Evolutionary conservation across 2,113 vertebrate genomes (phyloP).

Genomic region (Pluvianellus socialis): DNA sequence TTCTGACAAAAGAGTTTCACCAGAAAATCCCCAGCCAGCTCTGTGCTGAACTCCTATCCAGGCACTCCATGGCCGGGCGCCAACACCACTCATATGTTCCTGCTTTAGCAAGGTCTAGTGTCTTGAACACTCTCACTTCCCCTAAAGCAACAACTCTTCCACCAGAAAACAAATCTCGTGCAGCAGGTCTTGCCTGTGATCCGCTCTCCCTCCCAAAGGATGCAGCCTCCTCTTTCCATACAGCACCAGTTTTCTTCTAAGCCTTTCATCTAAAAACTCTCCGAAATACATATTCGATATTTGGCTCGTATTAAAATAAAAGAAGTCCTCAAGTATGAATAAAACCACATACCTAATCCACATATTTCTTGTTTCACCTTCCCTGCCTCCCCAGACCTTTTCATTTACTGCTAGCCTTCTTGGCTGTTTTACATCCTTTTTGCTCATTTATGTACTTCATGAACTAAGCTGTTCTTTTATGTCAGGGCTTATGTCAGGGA

Average conservation of each 20-base stretch:
- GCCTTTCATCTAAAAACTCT: not conserved
- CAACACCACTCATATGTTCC: not conserved
- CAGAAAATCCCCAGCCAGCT: not conserved
- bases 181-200: not conserved
- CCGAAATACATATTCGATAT: not conserved
- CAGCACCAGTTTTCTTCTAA: not conserved
- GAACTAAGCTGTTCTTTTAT: not conserved
- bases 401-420: not conserved
- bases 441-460: not conserved
- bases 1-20: not conserved
- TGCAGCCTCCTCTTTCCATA: not conserved
- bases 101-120: not conserved
- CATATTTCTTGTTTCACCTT: not conserved
- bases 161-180: not conserved
- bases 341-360: not conserved
- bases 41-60: not conserved
- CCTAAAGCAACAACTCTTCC: not conserved
- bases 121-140: not conserved
- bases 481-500: conserved; percentile 21
- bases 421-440: not conserved
- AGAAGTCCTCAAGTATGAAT: not conserved
- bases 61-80: not conserved
- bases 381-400: not conserved
- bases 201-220: not conserved
- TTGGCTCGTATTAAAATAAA: not conserved